A percentile compares a stretch with the other conserved stretches of the same genome.
phyloP scores from a whole-genome alignment of 2,888 invertebrate genomes.

The Acronicta leporina region DNA sequence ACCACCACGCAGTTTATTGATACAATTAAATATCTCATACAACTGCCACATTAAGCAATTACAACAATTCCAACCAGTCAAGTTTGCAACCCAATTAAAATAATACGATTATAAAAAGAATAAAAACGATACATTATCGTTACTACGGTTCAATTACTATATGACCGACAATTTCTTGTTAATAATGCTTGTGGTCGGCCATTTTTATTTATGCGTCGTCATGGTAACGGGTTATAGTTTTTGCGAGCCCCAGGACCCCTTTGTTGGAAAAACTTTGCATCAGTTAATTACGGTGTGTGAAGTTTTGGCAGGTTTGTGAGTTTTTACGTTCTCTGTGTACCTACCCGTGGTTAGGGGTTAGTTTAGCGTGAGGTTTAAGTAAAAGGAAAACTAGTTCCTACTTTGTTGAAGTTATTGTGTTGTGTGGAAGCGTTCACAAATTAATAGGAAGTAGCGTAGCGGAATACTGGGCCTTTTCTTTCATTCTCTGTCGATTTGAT shows the following conservation, averaged over 20 bases:
- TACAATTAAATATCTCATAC: constrained; percentile 36
- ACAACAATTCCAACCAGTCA: constrained; percentile 25
- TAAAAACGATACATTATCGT: constrained; percentile 42
- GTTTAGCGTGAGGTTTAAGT: constrained; percentile 45
- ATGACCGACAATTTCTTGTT: constrained; percentile 53
- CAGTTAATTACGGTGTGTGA: constrained; percentile 77
- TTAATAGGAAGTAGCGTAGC: too few relatives aligned
- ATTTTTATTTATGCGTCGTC: constrained; percentile 68
- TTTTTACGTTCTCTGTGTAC: constrained; percentile 55
- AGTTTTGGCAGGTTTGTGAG: constrained; percentile 69
- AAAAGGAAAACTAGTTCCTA: constrained; percentile 46
- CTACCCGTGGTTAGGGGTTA: constrained; percentile 29
- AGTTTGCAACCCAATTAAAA: constrained; percentile 48
- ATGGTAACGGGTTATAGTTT: constrained; percentile 72
- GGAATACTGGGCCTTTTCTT: too few relatives aligned
- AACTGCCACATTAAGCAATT: constrained; percentile 36
- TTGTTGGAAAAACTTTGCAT: constrained; percentile 74
- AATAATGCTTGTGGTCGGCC: constrained; percentile 43
- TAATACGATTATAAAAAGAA: constrained; percentile 43
- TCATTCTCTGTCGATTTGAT: too few relatives aligned
- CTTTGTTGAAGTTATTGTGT: constrained; percentile 33
- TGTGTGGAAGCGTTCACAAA: constrained; percentile 10
- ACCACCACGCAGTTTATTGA: constrained; percentile 1
- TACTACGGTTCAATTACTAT: constrained; percentile 50
- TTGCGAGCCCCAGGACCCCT: constrained; percentile 66